Evolutionary conservation across 2,113 vertebrate genomes (phyloP), one percentile per base, ranked within the genome.

Genomic region (Xenopus laevis): DNA sequence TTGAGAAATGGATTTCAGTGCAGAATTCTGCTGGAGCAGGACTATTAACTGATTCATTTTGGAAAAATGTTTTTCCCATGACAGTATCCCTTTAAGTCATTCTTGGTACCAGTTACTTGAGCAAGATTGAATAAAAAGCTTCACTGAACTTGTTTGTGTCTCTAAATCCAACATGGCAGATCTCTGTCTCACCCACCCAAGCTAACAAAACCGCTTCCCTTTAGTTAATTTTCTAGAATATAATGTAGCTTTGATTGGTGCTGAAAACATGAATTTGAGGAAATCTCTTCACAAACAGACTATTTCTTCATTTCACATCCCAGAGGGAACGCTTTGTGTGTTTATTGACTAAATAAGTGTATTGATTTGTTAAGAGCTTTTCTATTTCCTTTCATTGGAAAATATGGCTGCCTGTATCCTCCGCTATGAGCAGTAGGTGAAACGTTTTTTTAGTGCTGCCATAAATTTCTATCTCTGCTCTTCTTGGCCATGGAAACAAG

Each of bases 341-440:
- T 83, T 89, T 89, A 89, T 90, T 85, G 87, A 88, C 86, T 83
- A 79, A 81, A 78, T 78, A 82, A 79, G 77, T 65, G 74, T 82
- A 90, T 89, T 79, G 89, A 92, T 91, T 81, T 75, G 79, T 81
- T 89, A 91, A 90, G 90, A 92, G 91, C 88, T 86, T 87, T 84
- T 80, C 81, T 77, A 78, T 81, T 78, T 87, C 82, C 83, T 82
- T 86, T 84, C 79, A 20, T 67, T 71, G 81, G 87, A 82, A 89
- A 87, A 84, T 83, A 84, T 79, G 74, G 80, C 79, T 78, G 59
- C 75, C 79, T 80, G 53, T 60, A 77, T 68, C 74, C 5, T 74
- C 78, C 45, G 50, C 76, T 73, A 63, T 33, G 72, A 80, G 78
- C 76, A 82, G 79, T 67, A 72, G 83, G 84, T 79, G 69, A 86